Evolutionary conservation across 2,797 vertebrate species (phyloP), one percentile per base, ranked within the genome.

Genomic region (Sebastolobus altivelis): DNA sequence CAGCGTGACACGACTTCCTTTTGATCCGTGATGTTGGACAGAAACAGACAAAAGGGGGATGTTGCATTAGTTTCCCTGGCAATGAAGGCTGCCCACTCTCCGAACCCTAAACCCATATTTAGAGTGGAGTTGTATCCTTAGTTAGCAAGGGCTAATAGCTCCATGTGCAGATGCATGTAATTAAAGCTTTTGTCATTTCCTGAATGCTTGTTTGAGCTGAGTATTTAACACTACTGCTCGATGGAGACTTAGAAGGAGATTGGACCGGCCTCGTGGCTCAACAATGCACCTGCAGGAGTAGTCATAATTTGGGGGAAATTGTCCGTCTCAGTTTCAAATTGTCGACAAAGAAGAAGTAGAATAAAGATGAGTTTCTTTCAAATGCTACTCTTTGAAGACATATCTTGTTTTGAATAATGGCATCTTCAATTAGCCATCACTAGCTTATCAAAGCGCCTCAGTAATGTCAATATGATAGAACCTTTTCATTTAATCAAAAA

Each of bases 51-150:
- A 85, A 77, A 82, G 75, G 5, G 58, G 70, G 37, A 27, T 22
- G 80, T 52, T 80, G 71, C 88, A 91, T 93, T 88, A 78, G 90
- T 92, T 86, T 90, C 91, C 93, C 65, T 92, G 90, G 89, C 76
- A 65, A 92, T 92, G 85, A 88, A 87, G 84, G 83, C 80, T 58
- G 61, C 85, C 76, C 76, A 37, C 84, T 84, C 65, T 54, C 65
- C 29, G 65, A 68, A 20, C 11, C 8, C 63, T 46, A 83, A 92
- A 84, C 78, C 90, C 84, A 46, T 82, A 88, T 82, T 94, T 89
- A 91, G 89, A 88, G 79, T 18, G 25, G 58, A 83, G 81, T 84
- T 79, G 82, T 86, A 82, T 81, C 82, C 88, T 74, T 70, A 78
- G 78, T 81, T 87, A 70, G 84, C 65, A 12, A 27, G 14, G 71